phyloP scores from a whole-genome alignment of 2,113 vertebrate species.

The Xyliphius kryptos region DNA sequence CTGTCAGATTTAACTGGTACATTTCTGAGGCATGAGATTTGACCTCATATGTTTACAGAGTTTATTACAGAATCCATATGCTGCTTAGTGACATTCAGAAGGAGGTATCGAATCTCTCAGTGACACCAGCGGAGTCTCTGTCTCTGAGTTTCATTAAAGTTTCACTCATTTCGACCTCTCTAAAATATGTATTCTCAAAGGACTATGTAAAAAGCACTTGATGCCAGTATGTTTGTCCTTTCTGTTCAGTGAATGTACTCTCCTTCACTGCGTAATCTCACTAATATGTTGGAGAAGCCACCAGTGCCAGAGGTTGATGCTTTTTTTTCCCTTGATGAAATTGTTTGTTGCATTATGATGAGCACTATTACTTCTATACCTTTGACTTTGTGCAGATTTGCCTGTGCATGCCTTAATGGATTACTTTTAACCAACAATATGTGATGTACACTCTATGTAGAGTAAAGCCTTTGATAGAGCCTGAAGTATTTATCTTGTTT shows the following conservation, averaged over 20 bases:
- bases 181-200: slow-evolving; percentile 15
- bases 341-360: slow-evolving; percentile 24
- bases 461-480: too few relatives aligned
- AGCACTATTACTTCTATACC: slow-evolving; percentile 30
- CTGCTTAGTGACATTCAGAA: slow-evolving; percentile 26
- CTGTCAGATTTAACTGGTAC: slow-evolving; percentile 24
- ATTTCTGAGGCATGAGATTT: slow-evolving; percentile 19
- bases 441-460: too few relatives aligned
- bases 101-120: slow-evolving; percentile 21
- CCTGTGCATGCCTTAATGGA: slow-evolving; percentile 49
- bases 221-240: background rate
- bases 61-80: slow-evolving; percentile 27
- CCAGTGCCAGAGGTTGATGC: slow-evolving; percentile 24
- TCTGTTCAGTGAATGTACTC: slow-evolving; percentile 9
- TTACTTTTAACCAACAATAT: slow-evolving; percentile 40
- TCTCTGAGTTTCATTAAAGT: slow-evolving; percentile 25
- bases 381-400: slow-evolving; percentile 42
- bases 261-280: slow-evolving; percentile 9
- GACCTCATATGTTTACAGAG: slow-evolving; percentile 33
- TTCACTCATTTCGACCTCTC: slow-evolving; percentile 10
- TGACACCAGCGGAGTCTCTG: slow-evolving; percentile 28
- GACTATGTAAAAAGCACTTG: background rate
- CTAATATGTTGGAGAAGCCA: slow-evolving; percentile 14
- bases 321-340: slow-evolving; percentile 16
- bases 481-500: too few relatives aligned